Evolutionary conservation across 2,888 invertebrate species (phyloP), one percentile per base, ranked within the genome.

Genomic region (Myopa testacea): DNA sequence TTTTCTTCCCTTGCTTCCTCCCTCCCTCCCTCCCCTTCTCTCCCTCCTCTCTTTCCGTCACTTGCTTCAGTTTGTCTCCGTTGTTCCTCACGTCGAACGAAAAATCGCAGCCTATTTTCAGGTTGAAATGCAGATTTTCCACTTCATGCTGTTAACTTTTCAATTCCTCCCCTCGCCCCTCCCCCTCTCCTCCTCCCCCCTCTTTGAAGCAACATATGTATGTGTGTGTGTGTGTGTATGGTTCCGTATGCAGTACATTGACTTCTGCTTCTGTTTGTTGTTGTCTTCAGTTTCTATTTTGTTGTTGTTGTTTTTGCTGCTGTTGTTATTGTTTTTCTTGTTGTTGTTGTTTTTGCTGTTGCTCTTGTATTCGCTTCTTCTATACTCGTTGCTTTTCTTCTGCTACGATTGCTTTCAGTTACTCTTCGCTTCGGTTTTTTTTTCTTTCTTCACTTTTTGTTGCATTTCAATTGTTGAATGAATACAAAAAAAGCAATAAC

Each of bases 61-160:
- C 34, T 70, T 34, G 45, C 70, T 70, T 70, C 14, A 16, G 45
- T 45, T 45, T 40, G 58, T 50, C 34, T 70, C 70, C 19, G n/a
- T 71, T 60, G 55, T 37, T n/a, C 40, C n/a, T 10, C 71, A 34
- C 58, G 38, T 37, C 12, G n/a, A 74, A 37, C 34, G 37, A 65
- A 38, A 10, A 45, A 58, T 67, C 67, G 73, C 58, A 73, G 77
- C 73, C 77, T 77, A 77, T 77, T 73, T 77, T 73, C 62, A 77
- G 73, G 77, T 60, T 60, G 19, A 73, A 45, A 77, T 73, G 73
- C 62, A 73, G 68, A 77, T 62, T 63, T 71, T 68, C 72, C 75
- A 58, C 78, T 77, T 78, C 69, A 65, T 70, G 38, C 52, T 71
- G 60, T 75, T 78, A 78, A 78, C 77, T 76, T 78, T 75, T 37